phyloP scores from a whole-genome alignment of 1,140 invertebrate species.

The Drosophila miranda region DNA sequence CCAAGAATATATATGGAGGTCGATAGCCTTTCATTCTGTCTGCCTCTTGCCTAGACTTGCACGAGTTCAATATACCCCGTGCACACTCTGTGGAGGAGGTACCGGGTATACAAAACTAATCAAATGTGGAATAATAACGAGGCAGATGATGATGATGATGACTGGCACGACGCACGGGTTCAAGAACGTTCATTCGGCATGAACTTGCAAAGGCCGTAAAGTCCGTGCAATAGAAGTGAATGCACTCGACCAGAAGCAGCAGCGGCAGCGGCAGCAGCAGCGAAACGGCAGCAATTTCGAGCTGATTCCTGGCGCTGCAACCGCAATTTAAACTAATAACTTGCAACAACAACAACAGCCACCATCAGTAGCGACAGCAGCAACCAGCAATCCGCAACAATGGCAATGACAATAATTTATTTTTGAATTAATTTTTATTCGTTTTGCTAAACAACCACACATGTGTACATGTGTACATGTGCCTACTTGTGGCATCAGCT shows the following conservation, averaged over 20 bases:
- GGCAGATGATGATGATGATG: conserved; percentile 6
- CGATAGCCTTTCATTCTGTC: no score
- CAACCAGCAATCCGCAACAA: conserved; percentile 38
- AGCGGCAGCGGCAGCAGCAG: not conserved
- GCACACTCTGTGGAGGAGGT: no score
- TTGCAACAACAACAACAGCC: conserved; percentile 50
- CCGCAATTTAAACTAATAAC: conserved; percentile 77
- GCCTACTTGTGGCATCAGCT: no score
- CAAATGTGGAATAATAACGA: conserved; percentile 12
- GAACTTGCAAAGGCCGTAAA: conserved; percentile 71
- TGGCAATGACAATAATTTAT: conserved; percentile 78
- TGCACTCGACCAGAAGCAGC: conserved; percentile 46
- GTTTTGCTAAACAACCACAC: conserved; percentile 49
- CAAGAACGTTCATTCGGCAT: conserved; percentile 70
- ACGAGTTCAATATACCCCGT: no score
- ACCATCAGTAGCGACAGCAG: conserved; percentile 11
- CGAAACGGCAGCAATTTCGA: conserved; percentile 19
- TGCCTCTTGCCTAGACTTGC: no score
- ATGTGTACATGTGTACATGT: not conserved
- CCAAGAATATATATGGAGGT: no score
- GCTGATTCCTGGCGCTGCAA: conserved; percentile 45
- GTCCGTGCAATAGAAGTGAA: conserved; percentile 65
- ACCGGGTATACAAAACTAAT: conserved; percentile 16
- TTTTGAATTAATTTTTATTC: conserved; percentile 77
- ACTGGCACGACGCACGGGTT: conserved; percentile 20